Evolutionary conservation across 2,888 invertebrate genomes (phyloP), one percentile per base, ranked within the genome.

Genomic region (Himalopsyche kuldschensis): DNA sequence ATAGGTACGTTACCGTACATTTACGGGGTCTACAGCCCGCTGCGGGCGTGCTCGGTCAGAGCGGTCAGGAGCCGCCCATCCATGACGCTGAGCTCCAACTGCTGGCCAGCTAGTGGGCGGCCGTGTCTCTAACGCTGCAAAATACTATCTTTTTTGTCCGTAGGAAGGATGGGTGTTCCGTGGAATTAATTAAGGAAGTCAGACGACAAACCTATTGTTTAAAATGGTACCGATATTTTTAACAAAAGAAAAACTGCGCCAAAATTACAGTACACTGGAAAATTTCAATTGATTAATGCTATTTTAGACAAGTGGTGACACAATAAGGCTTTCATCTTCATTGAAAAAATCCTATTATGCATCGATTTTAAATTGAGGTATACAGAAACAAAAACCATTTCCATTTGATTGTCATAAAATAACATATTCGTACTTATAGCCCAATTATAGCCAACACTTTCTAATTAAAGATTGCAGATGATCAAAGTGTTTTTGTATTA

Each of bases 21-120:
- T 76, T 11, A 20, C 20, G 32, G 76, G 76, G 35, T 35, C 32
- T 76, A 35, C 76, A 32, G 76, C 41, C 41, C 76, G 35, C 11
- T 3, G 35, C 32, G 76, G 83, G 83, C 76, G 63, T 83, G 83
- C 83, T 83, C 83, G 83, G 83, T 83, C 83, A 83, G 80, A 80
- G 83, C 80, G 80, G 83, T 83, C 83, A 80, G 76, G 5, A 41
- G 76, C 76, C 76, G 76, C 76, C 76, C 76, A 41, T 32, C 35
- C 76, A 5, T 76, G 76, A 76, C 17, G n/a, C 20, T 27, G 69
- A 69, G 69, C 69, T 27, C 69, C 69, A 15, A 30, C 69, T 30
- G 76, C 32, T 41, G 2, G 76, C 24, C 30, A 10, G 27, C 4
- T 55, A 27, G 69, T 69, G 30, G 69, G 69, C 69, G 69, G 69